Base-by-base conservation (phyloP, 2,888 invertebrate genomes). In the Allacma fusca region DNA sequence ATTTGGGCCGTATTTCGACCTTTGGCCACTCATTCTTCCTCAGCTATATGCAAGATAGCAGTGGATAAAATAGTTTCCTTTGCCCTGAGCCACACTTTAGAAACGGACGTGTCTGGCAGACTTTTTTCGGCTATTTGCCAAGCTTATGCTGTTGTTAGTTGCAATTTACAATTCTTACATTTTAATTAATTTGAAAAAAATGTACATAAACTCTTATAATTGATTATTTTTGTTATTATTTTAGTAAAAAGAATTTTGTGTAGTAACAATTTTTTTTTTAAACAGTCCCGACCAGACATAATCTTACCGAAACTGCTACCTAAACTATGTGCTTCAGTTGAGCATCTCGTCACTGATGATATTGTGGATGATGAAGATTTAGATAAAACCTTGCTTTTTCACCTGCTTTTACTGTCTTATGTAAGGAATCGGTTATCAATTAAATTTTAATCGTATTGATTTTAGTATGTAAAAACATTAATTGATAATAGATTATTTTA, bases 61-160 rank as follows among this genome's bases (percentile, higher is more conserved):
- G 86, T 96, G 68, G 89, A 91, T 82, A 94, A 94, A 86, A 89
- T 96, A 43, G 91, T 91, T 81, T 87, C 90, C 13, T 96, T 94
- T 86, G 90, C 91, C 0, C 91, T 91, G 0, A 91, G 91, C 74
- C 90, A 91, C 34, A 91, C 94, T n/a, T 90, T 94, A 83, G 96
- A 96, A 86, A 92, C 92, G 0, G 92, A 92, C 84, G 93, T 96
- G 0, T 92, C 95, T 0, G 96, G 95, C 0, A 91, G 91, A 85
- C 90, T 94, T 86, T 91, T 94, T 0, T 94, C 93, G 0, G 90
- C 91, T 13, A 87, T 96, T 78, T 90, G 93, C 79, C 90, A 91
- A 77, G 87, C 88, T 43, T 88, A 88, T 77, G 87, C 88, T 50
- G 88, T 87, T 86, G 88, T 89, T 83, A 81, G 84, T 75, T n/a